Conservation (phyloP, 2,888 invertebrate species). For the Parapristionchus giblindavisi region DNA sequence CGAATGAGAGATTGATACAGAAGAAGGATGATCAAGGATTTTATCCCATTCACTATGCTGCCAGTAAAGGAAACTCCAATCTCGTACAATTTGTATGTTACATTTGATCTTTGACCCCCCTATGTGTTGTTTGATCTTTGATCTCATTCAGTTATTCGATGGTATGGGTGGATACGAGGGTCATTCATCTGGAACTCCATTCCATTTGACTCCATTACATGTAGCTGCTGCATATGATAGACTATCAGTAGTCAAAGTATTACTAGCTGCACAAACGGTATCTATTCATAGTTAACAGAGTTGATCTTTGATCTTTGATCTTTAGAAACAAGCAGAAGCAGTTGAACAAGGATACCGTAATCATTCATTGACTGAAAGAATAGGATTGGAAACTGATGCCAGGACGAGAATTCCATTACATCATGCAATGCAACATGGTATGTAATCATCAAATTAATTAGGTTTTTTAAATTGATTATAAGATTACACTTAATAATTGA, state of each 20-base stretch:
- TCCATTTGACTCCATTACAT: conserved; percentile 37
- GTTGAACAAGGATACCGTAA: conserved; percentile 21
- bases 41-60: conserved; percentile 39
- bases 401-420: conserved; percentile 30
- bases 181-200: conserved; percentile 16
- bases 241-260: conserved; percentile 15
- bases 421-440: conserved; percentile 37
- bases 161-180: conserved; percentile 19
- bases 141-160: conserved; percentile 31
- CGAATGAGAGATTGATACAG: conserved; percentile 24
- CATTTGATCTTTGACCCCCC: not conserved
- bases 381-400: conserved; percentile 35
- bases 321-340: conserved; percentile 30
- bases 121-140: not conserved
- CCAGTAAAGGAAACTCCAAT: conserved; percentile 32
- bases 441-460: too few relatives aligned
- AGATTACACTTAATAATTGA: not conserved
- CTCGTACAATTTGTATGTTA: conserved; percentile 33
- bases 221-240: conserved; percentile 34
- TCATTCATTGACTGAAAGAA: not conserved
- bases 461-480: too few relatives aligned
- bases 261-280: conserved; percentile 19
- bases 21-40: conserved; percentile 24
- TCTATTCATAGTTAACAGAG: not conserved
- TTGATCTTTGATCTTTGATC: not conserved